Conservation (phyloP, 2,797 vertebrate species). For the Pseudochirops cupreus region DNA sequence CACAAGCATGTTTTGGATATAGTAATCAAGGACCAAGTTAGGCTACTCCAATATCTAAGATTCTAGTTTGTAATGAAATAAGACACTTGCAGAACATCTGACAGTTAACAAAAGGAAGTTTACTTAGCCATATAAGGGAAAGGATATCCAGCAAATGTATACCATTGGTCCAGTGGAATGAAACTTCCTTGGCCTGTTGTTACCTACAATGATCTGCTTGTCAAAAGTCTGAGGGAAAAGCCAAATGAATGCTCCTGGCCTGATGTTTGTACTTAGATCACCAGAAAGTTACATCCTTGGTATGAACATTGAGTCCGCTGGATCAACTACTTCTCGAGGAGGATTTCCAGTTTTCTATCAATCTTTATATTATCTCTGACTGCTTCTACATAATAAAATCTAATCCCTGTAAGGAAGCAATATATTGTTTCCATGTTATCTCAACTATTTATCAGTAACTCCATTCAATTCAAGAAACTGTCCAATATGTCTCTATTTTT, state of each 20-base stretch:
- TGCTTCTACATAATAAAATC: background rate
- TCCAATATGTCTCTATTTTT: background rate
- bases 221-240: background rate
- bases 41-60: too few species aligned
- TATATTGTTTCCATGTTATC: background rate
- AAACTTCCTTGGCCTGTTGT: background rate
- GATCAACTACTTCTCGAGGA: background rate
- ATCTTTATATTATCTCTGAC: conserved; percentile 30
- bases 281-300: too few species aligned
- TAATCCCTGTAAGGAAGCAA: background rate
- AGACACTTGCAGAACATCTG: background rate
- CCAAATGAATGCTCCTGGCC: background rate
- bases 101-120: background rate
- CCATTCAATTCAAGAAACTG: background rate
- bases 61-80: background rate
- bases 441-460: background rate
- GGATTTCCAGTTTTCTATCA: conserved; percentile 3
- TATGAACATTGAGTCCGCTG: background rate
- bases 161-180: too few species aligned
- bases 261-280: background rate
- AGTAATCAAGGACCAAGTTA: too few species aligned
- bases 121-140: background rate
- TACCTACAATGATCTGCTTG: background rate
- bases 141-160: background rate
- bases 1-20: background rate